phyloP scores from a whole-genome alignment of 64 coral and sea anemone genomes.

The Montipora foliosa region DNA sequence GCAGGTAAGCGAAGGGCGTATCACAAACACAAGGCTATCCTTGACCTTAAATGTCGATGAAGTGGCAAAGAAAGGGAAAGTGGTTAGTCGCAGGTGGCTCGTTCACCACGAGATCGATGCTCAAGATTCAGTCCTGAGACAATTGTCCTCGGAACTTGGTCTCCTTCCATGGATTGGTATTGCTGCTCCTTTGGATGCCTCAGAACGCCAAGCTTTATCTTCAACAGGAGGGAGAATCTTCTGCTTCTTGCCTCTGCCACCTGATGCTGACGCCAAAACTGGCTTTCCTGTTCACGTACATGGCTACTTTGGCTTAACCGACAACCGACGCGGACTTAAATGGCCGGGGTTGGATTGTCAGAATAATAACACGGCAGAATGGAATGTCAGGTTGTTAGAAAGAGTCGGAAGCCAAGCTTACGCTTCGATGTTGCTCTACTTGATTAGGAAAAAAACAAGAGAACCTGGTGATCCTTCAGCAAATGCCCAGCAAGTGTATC shows the following conservation, averaged over 20 bases:
- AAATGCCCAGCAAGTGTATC: conserved; percentile 42
- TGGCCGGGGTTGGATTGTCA: conserved; percentile 90
- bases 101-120: conserved; percentile 75
- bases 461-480: conserved; percentile 4
- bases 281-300: conserved; percentile 91
- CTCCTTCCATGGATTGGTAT: conserved; percentile 83
- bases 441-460: conserved; percentile 42
- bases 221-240: conserved; percentile 73
- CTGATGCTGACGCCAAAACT: conserved; percentile 78
- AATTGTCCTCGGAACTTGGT: conserved; percentile 56
- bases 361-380: conserved; percentile 87
- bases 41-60: conserved; percentile 60
- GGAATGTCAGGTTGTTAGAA: conserved; percentile 78
- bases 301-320: conserved; percentile 92
- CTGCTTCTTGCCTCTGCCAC: conserved; percentile 94
- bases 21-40: conserved; percentile 31
- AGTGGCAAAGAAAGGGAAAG: not conserved
- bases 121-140: conserved; percentile 31
- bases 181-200: conserved; percentile 54
- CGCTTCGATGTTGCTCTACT: conserved; percentile 53
- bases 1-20: conserved; percentile 1
- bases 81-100: conserved; percentile 62
- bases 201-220: conserved; percentile 18
- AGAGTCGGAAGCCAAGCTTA: conserved; percentile 70
- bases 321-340: conserved; percentile 92